Conservation (phyloP, 1,140 invertebrate species). For the Babylonia areolata region DNA sequence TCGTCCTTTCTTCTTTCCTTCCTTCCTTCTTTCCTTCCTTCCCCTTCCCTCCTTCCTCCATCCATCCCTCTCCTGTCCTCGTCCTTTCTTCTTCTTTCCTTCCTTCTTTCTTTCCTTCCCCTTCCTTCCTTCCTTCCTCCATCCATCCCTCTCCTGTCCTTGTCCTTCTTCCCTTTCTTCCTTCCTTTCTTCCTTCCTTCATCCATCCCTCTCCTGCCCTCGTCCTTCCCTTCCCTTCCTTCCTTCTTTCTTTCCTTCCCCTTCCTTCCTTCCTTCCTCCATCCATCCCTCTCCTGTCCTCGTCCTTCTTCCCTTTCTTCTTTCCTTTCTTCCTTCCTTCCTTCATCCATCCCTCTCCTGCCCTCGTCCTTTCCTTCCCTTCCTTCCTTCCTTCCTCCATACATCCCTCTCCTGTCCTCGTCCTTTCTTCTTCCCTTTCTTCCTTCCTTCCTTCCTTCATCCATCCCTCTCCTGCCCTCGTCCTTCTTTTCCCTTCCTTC, state of each 20-base stretch:
- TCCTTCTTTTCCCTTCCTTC: background rate
- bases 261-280: background rate
- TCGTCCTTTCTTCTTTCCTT: background rate
- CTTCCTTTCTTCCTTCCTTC: background rate
- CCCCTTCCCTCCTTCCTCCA: background rate
- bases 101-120: background rate
- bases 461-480: background rate
- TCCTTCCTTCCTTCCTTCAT: background rate
- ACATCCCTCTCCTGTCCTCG: background rate
- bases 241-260: background rate
- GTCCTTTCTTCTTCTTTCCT: background rate
- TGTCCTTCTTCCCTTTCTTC: background rate
- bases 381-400: background rate
- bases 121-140: background rate
- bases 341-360: background rate
- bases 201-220: background rate
- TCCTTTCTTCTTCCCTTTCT: slow-evolving; percentile 6
- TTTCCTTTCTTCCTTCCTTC: background rate
- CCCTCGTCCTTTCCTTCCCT: background rate
- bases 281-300: background rate
- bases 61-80: background rate
- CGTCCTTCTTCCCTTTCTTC: too few relatives aligned
- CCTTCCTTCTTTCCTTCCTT: background rate
- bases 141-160: background rate
- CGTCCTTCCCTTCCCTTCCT: background rate